phyloP scores from a whole-genome alignment of 1,140 invertebrate species.

The Drosophila ficusphila region DNA sequence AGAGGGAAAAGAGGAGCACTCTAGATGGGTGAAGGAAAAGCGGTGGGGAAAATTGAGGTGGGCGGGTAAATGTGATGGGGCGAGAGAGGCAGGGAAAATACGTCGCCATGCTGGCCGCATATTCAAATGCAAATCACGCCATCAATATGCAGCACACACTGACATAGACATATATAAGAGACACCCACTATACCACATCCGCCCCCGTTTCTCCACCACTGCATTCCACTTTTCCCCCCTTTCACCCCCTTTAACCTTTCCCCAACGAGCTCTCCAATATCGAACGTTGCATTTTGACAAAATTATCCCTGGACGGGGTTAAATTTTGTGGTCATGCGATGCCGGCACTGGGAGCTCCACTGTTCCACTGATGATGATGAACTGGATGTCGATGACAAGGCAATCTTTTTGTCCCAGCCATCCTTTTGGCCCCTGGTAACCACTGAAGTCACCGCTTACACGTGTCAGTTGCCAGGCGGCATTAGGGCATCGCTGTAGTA shows the following conservation, averaged over 20 bases:
- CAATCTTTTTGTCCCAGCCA: slow-evolving; percentile 22
- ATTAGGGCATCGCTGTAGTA: slow-evolving; percentile 33
- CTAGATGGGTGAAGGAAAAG: not conserved
- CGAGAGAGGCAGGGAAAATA: not conserved
- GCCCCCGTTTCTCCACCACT: not conserved
- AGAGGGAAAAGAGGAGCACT: not conserved
- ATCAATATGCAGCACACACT: slow-evolving; percentile 72
- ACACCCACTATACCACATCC: slow-evolving; percentile 10
- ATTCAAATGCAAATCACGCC: slow-evolving; percentile 83
- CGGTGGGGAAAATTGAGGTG: not conserved
- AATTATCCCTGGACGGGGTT: slow-evolving; percentile 71
- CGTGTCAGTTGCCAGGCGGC: slow-evolving; percentile 59
- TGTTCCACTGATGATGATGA: slow-evolving; percentile 28
- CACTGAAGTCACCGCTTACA: slow-evolving; percentile 46
- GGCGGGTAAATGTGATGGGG: not conserved
- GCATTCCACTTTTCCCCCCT: no score
- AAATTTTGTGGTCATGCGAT: slow-evolving; percentile 60
- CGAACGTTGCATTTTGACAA: slow-evolving; percentile 75
- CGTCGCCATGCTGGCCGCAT: slow-evolving; percentile 54
- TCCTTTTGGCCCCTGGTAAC: not conserved
- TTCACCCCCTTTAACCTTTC: not conserved
- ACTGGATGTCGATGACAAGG: slow-evolving; percentile 41
- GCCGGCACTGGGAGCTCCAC: slow-evolving; percentile 7
- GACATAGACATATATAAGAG: not conserved
- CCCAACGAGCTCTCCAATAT: slow-evolving; percentile 26